Conservation (phyloP, 2,113 vertebrate genomes). For the Elephas maximus region DNA sequence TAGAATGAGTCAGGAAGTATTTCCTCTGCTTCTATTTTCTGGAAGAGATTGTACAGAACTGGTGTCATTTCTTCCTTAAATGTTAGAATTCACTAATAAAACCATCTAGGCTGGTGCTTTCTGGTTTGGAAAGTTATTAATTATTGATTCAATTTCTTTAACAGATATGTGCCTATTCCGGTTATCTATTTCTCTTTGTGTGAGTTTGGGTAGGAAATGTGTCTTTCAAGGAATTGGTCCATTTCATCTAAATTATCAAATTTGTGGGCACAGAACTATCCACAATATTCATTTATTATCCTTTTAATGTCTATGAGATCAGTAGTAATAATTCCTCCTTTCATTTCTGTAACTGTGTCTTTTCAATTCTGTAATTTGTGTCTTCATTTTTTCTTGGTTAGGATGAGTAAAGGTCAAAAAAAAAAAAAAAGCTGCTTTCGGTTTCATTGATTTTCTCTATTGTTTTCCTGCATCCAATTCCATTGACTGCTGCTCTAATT, state of each 20-base stretch:
- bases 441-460: background rate
- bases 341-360: too few species aligned
- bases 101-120: background rate
- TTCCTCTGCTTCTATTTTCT: background rate
- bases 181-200: background rate
- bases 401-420: background rate
- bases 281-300: background rate
- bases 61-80: background rate
- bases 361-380: background rate
- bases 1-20: background rate
- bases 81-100: background rate
- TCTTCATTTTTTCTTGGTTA: background rate
- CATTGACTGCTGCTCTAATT: background rate
- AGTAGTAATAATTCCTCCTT: background rate
- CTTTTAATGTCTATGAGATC: background rate
- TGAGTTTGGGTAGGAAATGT: background rate
- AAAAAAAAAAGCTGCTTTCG: background rate
- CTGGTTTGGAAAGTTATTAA: background rate
- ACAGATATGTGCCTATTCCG: background rate
- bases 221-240: background rate
- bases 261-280: background rate
- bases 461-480: background rate
- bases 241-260: background rate
- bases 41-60: background rate
- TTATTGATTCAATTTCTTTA: background rate